These are phyloP conservation scores for Phodopus roborovskii DNA, from an alignment of 2,113 vertebrate species.

Conservation along the genomic window DNA sequence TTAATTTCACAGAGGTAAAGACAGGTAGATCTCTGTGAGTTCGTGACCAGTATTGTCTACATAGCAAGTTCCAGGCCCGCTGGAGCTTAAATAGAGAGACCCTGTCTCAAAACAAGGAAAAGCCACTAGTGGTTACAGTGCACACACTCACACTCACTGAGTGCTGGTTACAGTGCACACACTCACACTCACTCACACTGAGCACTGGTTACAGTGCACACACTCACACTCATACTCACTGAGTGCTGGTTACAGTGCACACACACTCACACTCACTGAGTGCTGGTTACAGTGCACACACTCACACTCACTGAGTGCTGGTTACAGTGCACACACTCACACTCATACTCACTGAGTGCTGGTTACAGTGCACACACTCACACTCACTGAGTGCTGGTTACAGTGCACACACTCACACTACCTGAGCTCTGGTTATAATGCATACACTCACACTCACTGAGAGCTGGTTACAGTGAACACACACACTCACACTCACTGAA, in stretches of 20 bases:
- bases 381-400: background rate
- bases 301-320: background rate
- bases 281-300: too few relatives aligned
- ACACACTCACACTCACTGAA: background rate
- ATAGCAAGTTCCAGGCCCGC: background rate
- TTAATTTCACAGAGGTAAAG: background rate
- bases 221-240: too few relatives aligned
- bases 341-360: background rate
- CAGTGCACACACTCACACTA: too few relatives aligned
- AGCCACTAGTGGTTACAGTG: background rate
- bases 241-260: too few relatives aligned
- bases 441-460: too few relatives aligned
- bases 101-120: background rate
- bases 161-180: too few relatives aligned
- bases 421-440: too few relatives aligned
- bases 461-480: too few relatives aligned
- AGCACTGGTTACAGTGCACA: too few relatives aligned
- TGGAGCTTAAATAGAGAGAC: background rate
- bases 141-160: background rate
- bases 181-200: too few relatives aligned
- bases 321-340: too few relatives aligned
- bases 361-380: background rate
- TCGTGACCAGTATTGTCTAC: background rate
- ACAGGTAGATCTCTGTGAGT: background rate
- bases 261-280: background rate